These are phyloP conservation scores for Tenodera sinensis DNA, from an alignment of 2,888 invertebrate species.

Conservation along the genomic window DNA sequence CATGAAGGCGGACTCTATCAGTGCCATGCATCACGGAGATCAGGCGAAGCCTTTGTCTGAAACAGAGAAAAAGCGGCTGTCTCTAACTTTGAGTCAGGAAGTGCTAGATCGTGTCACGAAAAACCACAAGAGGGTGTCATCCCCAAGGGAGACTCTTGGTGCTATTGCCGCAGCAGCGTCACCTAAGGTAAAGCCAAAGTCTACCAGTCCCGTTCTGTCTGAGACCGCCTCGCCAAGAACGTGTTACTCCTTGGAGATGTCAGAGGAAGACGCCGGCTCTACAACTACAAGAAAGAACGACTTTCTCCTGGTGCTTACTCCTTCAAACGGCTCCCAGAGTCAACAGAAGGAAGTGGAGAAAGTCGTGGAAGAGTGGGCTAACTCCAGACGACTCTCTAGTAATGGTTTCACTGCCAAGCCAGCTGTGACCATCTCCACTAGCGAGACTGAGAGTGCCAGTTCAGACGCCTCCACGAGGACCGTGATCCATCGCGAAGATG, in stretches of 20 bases:
- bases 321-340: constrained; percentile 29
- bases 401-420: constrained; percentile 23
- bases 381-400: constrained; percentile 39
- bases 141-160: constrained; percentile 54
- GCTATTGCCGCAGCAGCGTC: constrained; percentile 55
- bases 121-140: neutral
- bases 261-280: constrained; percentile 40
- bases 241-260: constrained; percentile 48
- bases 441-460: constrained; percentile 68
- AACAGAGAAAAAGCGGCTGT: constrained; percentile 68
- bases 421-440: constrained; percentile 49
- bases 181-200: constrained; percentile 38
- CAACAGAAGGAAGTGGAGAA: constrained; percentile 40
- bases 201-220: constrained; percentile 34
- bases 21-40: constrained; percentile 40
- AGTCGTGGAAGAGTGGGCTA: constrained; percentile 48
- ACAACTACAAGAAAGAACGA: constrained; percentile 40
- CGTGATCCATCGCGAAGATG: constrained; percentile 62
- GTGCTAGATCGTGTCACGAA: constrained; percentile 60
- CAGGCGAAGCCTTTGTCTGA: constrained; percentile 51
- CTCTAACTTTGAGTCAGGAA: constrained; percentile 69
- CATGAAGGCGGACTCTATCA: constrained; percentile 56
- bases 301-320: constrained; percentile 48
- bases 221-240: constrained; percentile 47
- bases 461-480: constrained; percentile 70